These are phyloP conservation scores for Neoascia interrupta DNA, from an alignment of 2,888 invertebrate species.

Conservation along the genomic window DNA sequence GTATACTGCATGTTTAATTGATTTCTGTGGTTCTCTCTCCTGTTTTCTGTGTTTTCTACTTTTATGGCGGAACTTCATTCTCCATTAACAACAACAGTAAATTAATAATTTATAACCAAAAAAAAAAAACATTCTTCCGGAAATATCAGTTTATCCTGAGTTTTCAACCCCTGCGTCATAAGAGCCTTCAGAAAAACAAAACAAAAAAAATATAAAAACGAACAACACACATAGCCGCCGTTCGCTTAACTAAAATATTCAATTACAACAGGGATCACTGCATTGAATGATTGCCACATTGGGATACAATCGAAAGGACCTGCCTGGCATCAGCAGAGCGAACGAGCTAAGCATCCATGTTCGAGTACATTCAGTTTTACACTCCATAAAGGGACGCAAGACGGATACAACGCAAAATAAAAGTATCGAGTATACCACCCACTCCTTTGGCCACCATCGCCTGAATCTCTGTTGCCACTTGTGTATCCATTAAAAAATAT, in stretches of 20 bases:
- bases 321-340: not conserved
- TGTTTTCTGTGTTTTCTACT: conserved; percentile 14
- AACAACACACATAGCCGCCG: no score
- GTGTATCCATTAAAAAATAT: conserved; percentile 46
- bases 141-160: conserved; percentile 55
- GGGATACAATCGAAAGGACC: conserved; percentile 41
- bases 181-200: no score
- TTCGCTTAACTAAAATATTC: conserved; percentile 60
- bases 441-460: not conserved
- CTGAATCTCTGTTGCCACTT: no score
- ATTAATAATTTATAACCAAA: conserved; percentile 57
- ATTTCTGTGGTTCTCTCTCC: conserved; percentile 31
- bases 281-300: conserved; percentile 67
- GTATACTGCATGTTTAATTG: conserved; percentile 41
- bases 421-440: not conserved
- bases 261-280: conserved; percentile 67
- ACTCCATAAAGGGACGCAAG: conserved; percentile 20
- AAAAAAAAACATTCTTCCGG: conserved; percentile 10
- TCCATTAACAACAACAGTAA: conserved; percentile 42
- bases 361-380: conserved; percentile 33
- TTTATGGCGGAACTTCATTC: not conserved
- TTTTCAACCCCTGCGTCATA: conserved; percentile 17
- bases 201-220: not conserved
- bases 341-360: conserved; percentile 2
- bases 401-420: not conserved